A percentile compares a stretch with the other conserved stretches of the same genome.
These are phyloP conservation scores for Cairina moschata DNA, from an alignment of 2,113 vertebrate genomes.

Conservation along the genomic window DNA sequence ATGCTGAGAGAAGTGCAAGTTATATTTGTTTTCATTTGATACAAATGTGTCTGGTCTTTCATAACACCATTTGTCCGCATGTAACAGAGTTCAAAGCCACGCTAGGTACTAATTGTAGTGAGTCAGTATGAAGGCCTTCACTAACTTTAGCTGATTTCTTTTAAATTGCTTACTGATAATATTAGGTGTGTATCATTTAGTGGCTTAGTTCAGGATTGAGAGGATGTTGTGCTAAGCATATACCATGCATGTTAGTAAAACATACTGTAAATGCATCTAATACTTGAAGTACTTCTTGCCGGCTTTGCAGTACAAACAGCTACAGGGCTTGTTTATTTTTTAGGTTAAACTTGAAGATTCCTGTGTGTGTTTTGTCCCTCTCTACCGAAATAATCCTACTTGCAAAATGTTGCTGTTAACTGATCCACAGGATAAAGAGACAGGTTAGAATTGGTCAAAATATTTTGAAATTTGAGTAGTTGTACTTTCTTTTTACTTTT, in stretches of 20 bases:
- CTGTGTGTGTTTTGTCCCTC: slow-evolving; percentile 60
- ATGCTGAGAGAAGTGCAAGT: slow-evolving; percentile 60
- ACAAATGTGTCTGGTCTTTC: slow-evolving; percentile 42
- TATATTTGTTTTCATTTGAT: slow-evolving; percentile 58
- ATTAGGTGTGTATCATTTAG: background rate
- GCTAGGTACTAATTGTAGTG: background rate
- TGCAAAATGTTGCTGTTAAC: slow-evolving; percentile 75
- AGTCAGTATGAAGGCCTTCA: background rate
- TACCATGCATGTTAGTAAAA: background rate
- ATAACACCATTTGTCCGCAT: background rate
- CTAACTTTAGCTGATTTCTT: background rate
- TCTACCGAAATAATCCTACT: slow-evolving; percentile 69
- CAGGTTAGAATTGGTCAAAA: slow-evolving; percentile 70
- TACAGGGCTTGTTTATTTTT: slow-evolving; percentile 54
- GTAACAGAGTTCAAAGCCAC: slow-evolving; percentile 20
- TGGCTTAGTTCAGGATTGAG: background rate
- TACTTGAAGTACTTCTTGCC: background rate
- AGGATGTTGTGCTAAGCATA: background rate
- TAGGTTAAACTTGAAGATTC: slow-evolving; percentile 76
- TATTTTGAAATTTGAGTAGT: background rate
- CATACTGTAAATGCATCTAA: background rate
- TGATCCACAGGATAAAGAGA: slow-evolving; percentile 74
- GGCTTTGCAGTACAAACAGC: background rate
- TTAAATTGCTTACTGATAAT: background rate
- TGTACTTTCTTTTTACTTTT: slow-evolving; percentile 1